Percentiles rank a stretch among this genome's conserved stretches.
These are phyloP conservation scores for Spinus pinus DNA, from an alignment of 2,797 vertebrate genomes.

Conservation along the genomic window DNA sequence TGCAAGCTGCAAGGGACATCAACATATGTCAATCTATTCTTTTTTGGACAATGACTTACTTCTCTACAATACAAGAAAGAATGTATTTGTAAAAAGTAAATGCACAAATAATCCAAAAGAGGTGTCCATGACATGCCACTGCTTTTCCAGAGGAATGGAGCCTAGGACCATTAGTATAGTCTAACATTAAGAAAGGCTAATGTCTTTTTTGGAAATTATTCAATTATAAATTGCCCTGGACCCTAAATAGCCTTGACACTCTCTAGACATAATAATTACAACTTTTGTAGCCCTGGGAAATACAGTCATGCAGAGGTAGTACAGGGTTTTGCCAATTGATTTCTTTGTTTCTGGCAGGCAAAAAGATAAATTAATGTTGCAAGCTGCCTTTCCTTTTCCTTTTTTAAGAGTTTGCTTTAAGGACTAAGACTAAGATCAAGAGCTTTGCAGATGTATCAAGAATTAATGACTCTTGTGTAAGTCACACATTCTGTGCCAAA, in stretches of 20 bases:
- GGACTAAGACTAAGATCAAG: constrained; percentile 29
- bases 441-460: constrained; percentile 18
- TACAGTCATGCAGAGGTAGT: neutral
- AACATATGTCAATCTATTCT: accelerated
- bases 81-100: neutral
- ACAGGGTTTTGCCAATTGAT: neutral
- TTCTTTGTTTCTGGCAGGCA: neutral
- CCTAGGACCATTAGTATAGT: neutral
- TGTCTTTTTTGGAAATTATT: neutral
- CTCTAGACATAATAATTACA: neutral
- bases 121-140: neutral
- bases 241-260: neutral
- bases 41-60: neutral
- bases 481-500: neutral
- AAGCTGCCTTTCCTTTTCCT: neutral
- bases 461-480: constrained; percentile 44
- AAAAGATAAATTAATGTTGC: neutral
- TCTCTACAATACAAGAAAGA: neutral
- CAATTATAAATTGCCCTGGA: neutral
- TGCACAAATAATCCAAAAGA: neutral
- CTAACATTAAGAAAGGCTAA: neutral
- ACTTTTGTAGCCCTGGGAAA: neutral
- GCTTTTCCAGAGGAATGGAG: neutral
- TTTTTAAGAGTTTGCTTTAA: constrained; percentile 45
- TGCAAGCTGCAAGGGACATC: neutral